A percentile compares a stretch with the other conserved stretches of the same genome.
Evolutionary conservation across 2,797 vertebrate species (phyloP).

Genomic region (Liasis olivaceus): DNA sequence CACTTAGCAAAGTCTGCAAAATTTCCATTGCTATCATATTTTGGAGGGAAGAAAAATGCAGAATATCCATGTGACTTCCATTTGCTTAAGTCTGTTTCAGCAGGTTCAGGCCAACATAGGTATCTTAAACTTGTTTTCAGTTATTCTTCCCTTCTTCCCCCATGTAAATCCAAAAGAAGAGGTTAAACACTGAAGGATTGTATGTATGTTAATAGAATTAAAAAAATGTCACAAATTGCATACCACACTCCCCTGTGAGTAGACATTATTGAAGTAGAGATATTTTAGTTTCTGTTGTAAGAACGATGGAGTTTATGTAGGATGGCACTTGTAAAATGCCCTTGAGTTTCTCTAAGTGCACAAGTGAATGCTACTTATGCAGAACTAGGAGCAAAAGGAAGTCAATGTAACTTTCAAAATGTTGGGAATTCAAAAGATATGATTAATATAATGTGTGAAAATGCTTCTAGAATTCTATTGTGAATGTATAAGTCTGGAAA

Average conservation of each 20-base stretch:
- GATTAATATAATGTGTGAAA: not conserved
- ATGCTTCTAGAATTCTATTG: not conserved
- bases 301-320: not conserved
- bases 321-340: not conserved
- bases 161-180: not conserved
- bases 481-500: not conserved
- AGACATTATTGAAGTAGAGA: not conserved
- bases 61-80: slow-evolving; percentile 65
- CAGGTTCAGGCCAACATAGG: slow-evolving; percentile 36
- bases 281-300: not conserved
- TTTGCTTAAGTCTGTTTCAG: slow-evolving; percentile 46
- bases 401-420: not conserved
- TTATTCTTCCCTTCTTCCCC: not conserved
- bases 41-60: slow-evolving; percentile 57
- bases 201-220: not conserved
- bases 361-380: not conserved
- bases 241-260: not conserved
- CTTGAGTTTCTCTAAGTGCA: not conserved
- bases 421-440: not conserved
- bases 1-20: slow-evolving; percentile 62
- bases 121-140: slow-evolving; percentile 44
- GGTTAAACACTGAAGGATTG: not conserved
- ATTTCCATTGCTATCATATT: slow-evolving; percentile 45
- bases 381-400: not conserved
- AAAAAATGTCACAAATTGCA: not conserved